Base-by-base conservation (phyloP, 2,888 invertebrate genomes). In the Stramonita haemastoma region DNA sequence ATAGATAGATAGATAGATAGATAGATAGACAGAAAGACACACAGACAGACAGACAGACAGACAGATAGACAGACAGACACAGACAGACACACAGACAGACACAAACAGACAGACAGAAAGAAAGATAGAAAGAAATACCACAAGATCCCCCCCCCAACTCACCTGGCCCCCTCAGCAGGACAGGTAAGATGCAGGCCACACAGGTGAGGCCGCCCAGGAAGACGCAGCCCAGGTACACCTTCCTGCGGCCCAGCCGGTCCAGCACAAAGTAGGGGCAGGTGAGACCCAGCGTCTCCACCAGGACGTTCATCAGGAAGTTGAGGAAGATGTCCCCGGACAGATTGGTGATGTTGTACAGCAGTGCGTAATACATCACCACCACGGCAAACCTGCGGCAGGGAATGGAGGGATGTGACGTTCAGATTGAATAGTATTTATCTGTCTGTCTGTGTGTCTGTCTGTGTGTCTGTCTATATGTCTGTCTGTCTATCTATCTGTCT, bases 291-390 rank as follows among this genome's bases (percentile, higher is more conserved):
- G 56, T 29, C 32, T 87, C 87, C 87, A 77, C 13, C 19, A 56
- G 17, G 4, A 22, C 13, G 79, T 73, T 87, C 34, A 87, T 46
- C 34, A 70, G 60, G 29, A 26, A 56, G 57, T 87, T 87, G 77
- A 87, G 11, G 87, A 29, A 87, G 56, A 87, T 46, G 56, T 87
- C 56, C 26, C 87, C 87, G 15, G 46, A 15, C 66, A 87, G 79
- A 66, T 87, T 87, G 87, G 56, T 87, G n/a, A 87, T 87, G 77
- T 87, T 87, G 87, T 66, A 70, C 46, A 36, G 56, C n/a, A 77
- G 56, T 8, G 66, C 87, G 79, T 87, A 87, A 77, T 87, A 87
- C n/a, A 56, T 56, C 29, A 87, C 56, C 19, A 56, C 57, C 46
- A 87, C 22, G 29, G 77, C 77, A 56, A 77, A 87, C 79, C 87